These are phyloP conservation scores for Hypomesus transpacificus DNA, from an alignment of 2,113 vertebrate genomes.

Conservation along the genomic window DNA sequence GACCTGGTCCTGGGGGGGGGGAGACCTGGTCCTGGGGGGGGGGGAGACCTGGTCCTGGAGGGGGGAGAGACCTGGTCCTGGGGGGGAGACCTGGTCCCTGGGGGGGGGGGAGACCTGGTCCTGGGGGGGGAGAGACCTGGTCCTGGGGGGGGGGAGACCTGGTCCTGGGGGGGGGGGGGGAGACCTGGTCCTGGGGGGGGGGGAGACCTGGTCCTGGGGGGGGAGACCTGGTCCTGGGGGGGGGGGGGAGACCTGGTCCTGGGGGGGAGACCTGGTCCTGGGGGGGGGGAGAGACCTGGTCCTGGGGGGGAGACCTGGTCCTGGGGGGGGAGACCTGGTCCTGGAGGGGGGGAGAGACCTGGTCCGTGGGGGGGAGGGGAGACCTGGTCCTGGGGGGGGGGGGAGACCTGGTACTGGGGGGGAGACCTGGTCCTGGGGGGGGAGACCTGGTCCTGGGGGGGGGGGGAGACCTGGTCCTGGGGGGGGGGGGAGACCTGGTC, in stretches of 20 bases:
- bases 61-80: background rate
- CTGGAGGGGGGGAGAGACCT: too few relatives aligned
- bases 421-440: conserved; percentile 47
- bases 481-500: too few relatives aligned
- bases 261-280: conserved; percentile 7
- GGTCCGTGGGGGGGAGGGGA: too few relatives aligned
- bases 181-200: too few relatives aligned
- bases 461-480: background rate
- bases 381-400: conserved; percentile 5
- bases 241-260: too few relatives aligned
- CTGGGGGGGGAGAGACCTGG: conserved; percentile 48
- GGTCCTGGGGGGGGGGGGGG: background rate
- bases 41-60: too few relatives aligned
- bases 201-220: conserved; percentile 2
- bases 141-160: conserved; percentile 6
- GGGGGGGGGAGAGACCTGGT: conserved; percentile 7
- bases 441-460: conserved; percentile 29
- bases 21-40: background rate
- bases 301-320: conserved; percentile 1
- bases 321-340: too few relatives aligned
- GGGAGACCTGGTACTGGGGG: too few relatives aligned
- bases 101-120: conserved; percentile 27
- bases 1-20: conserved; percentile 5
- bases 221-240: conserved; percentile 14
- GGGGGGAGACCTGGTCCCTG: conserved; percentile 30